phyloP scores from a whole-genome alignment of 2,797 vertebrate genomes.

The Pseudocheirus occidentalis region DNA sequence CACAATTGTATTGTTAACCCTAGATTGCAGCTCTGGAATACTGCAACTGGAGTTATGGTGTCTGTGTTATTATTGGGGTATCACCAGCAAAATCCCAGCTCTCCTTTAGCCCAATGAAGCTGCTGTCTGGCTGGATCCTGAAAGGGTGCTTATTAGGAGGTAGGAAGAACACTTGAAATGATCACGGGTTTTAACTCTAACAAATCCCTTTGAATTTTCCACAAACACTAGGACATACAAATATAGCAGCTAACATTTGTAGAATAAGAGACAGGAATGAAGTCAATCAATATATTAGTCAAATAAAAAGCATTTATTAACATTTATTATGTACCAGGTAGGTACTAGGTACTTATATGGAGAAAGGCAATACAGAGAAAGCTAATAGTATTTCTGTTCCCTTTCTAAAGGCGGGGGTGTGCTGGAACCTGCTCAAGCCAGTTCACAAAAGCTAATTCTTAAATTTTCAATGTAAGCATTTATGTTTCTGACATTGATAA shows the following conservation, averaged over 20 bases:
- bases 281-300: background rate
- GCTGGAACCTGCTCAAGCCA: background rate
- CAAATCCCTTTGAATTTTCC: background rate
- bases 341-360: background rate
- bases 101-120: conserved; percentile 49
- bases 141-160: conserved; percentile 77
- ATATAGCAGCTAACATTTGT: background rate
- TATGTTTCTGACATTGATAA: background rate
- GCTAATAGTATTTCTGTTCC: background rate
- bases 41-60: conserved; percentile 72
- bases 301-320: background rate
- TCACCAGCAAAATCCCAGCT: background rate
- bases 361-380: background rate
- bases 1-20: background rate
- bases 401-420: background rate
- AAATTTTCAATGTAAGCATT: background rate
- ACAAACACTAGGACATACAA: background rate
- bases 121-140: conserved; percentile 73
- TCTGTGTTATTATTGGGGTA: conserved; percentile 68
- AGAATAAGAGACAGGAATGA: background rate
- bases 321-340: background rate
- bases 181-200: background rate
- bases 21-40: conserved; percentile 78
- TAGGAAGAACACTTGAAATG: conserved; percentile 38
- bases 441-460: background rate